Evolutionary conservation across 2,888 invertebrate genomes (phyloP).

Genomic region (Monoplex corrugatus): DNA sequence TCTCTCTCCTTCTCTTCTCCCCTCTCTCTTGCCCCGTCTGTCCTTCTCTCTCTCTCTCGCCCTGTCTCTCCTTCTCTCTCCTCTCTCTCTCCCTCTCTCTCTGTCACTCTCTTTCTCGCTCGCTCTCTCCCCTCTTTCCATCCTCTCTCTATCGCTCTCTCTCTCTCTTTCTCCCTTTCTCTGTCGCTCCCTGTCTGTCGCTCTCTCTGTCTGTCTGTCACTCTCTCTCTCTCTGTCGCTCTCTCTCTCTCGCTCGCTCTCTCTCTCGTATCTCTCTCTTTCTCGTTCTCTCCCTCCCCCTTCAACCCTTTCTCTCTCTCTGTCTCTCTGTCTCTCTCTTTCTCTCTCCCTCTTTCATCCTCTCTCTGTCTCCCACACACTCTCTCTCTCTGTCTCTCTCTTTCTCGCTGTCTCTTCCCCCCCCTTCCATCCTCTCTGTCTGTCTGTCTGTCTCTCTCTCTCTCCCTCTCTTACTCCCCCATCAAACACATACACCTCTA

Average conservation of each 20-base stretch:
- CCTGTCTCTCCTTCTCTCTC: neutral
- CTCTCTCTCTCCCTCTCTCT: neutral
- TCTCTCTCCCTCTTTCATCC: neutral
- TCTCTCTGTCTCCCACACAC: neutral
- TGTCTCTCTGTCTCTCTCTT: neutral
- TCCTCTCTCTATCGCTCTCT: neutral
- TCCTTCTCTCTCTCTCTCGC: too few species aligned
- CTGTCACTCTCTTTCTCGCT: neutral
- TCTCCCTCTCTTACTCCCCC: neutral
- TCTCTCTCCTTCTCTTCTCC: neutral
- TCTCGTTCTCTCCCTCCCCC: neutral
- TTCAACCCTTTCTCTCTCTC: neutral
- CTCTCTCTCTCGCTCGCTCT: neutral
- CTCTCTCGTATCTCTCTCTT: neutral
- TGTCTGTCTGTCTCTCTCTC: neutral
- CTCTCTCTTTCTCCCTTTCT: neutral
- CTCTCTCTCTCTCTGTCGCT: neutral
- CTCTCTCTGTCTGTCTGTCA: neutral
- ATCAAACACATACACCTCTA: neutral
- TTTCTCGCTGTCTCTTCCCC: neutral
- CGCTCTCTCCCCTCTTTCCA: neutral
- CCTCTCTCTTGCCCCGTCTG: too few species aligned
- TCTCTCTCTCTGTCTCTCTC: neutral
- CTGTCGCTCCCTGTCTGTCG: neutral
- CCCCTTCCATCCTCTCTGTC: neutral